Percentiles rank a stretch among this genome's conserved stretches.
phyloP scores from a whole-genome alignment of 2,797 vertebrate species.

The Enoplosus armatus region DNA sequence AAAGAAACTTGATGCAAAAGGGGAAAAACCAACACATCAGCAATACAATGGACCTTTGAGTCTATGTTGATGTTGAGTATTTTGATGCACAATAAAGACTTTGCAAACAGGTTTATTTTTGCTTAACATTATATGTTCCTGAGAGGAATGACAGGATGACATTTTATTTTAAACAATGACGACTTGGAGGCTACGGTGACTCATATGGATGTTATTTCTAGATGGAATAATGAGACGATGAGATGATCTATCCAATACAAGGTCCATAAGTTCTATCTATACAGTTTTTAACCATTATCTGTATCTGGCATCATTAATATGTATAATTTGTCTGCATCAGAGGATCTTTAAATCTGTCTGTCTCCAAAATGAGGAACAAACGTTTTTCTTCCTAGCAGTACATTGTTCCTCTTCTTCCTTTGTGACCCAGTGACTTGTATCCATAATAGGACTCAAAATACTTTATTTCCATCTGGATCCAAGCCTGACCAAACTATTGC shows the following conservation, averaged over 20 bases:
- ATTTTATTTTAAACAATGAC: slow-evolving; percentile 25
- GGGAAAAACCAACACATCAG: slow-evolving; percentile 5
- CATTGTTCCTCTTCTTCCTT: slow-evolving; percentile 25
- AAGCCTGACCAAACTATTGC: slow-evolving; percentile 32
- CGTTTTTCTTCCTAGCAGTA: not conserved
- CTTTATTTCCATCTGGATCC: slow-evolving; percentile 37
- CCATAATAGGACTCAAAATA: slow-evolving; percentile 15
- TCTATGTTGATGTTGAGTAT: not conserved
- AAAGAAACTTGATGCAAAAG: not conserved
- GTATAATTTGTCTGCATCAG: not conserved
- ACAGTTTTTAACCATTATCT: not conserved
- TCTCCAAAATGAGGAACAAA: not conserved
- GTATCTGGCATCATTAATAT: not conserved
- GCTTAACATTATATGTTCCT: not conserved
- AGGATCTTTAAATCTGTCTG: not conserved
- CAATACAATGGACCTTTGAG: not conserved
- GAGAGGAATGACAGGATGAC: slow-evolving; percentile 4
- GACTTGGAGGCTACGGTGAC: not conserved
- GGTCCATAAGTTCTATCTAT: not conserved
- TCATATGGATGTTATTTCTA: slow-evolving; percentile 18
- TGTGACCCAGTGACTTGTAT: slow-evolving; percentile 36
- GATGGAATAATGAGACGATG: not conserved
- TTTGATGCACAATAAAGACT: not conserved
- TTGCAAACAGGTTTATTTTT: slow-evolving; percentile 17
- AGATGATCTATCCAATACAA: not conserved